These are phyloP conservation scores for Cosmia pyralina DNA, from an alignment of 2,888 invertebrate species.

Conservation along the genomic window DNA sequence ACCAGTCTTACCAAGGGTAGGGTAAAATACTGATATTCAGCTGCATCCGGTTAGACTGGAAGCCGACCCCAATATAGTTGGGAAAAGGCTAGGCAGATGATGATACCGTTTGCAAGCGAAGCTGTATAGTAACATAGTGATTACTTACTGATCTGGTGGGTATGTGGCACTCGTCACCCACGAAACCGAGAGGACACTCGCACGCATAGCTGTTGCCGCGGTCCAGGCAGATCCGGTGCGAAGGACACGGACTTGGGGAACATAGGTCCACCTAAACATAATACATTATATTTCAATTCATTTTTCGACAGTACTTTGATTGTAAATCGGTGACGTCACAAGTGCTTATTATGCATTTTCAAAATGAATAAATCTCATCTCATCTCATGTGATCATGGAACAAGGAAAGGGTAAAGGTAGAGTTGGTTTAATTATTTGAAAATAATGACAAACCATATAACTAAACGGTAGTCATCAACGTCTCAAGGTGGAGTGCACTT, in stretches of 20 bases:
- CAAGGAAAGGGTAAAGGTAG: background rate
- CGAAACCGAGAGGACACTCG: conserved; percentile 93
- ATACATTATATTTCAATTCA: background rate
- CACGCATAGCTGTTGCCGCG: conserved; percentile 94
- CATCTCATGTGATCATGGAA: background rate
- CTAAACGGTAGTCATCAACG: background rate
- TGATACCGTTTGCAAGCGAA: too few relatives aligned
- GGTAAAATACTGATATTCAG: too few relatives aligned
- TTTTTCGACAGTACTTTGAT: background rate
- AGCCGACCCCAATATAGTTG: too few relatives aligned
- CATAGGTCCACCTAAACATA: conserved; percentile 91
- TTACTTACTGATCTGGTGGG: conserved; percentile 91
- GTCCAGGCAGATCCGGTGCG: conserved; percentile 92
- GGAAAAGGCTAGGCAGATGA: too few relatives aligned
- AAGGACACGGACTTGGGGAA: conserved; percentile 92
- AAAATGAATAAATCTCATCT: background rate
- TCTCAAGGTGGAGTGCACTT: background rate
- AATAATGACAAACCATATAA: background rate
- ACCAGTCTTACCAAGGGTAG: too few relatives aligned
- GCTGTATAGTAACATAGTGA: background rate
- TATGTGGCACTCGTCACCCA: conserved; percentile 92
- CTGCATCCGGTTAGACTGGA: too few relatives aligned
- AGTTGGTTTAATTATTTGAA: background rate
- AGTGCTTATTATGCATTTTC: background rate
- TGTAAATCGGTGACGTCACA: background rate